Percentiles rank a stretch among this genome's conserved stretches.
Conservation (phyloP, 2,888 invertebrate genomes). For the Dasysyrphus tricinctus region DNA sequence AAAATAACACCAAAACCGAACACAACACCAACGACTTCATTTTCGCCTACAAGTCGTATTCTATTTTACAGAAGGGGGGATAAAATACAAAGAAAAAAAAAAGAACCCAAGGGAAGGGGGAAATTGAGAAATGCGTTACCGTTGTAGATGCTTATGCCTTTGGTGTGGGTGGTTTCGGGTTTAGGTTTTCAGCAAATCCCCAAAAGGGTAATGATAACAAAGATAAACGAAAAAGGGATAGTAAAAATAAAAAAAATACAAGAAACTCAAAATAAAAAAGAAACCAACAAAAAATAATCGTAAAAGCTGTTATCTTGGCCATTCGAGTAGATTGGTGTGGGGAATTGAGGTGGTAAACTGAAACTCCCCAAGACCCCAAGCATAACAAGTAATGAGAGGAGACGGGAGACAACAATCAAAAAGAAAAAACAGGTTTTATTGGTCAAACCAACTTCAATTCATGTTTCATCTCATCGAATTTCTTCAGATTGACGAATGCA, state of each 20-base stretch:
- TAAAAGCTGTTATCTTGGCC: constrained; percentile 62
- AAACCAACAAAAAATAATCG: constrained; percentile 40
- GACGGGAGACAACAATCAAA: constrained; percentile 19
- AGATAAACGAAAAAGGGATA: constrained; percentile 46
- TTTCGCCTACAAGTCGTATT: constrained; percentile 50
- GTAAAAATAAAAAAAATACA: constrained; percentile 59
- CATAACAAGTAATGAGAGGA: constrained; percentile 23
- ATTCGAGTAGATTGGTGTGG: constrained; percentile 50
- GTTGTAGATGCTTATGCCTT: constrained; percentile 10
- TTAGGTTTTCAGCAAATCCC: constrained; percentile 55
- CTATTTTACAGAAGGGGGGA: constrained; percentile 22
- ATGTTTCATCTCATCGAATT: constrained; percentile 49
- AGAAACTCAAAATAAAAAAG: constrained; percentile 41
- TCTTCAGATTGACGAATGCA: constrained; percentile 35
- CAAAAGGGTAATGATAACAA: constrained; percentile 73
- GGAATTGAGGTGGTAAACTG: constrained; percentile 42
- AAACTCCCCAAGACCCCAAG: constrained; percentile 37
- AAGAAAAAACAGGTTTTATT: constrained; percentile 61
- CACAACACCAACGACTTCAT: constrained; percentile 52
- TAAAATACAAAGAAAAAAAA: constrained; percentile 38
- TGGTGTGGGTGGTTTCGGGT: constrained; percentile 41
- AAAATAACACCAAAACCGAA: constrained; percentile 55
- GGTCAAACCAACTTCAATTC: constrained; percentile 42
- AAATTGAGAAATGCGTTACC: constrained; percentile 9
- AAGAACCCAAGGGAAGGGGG: constrained; percentile 22